phyloP scores from a whole-genome alignment of 2,113 vertebrate species.

The Girardinichthys multiradiatus region DNA sequence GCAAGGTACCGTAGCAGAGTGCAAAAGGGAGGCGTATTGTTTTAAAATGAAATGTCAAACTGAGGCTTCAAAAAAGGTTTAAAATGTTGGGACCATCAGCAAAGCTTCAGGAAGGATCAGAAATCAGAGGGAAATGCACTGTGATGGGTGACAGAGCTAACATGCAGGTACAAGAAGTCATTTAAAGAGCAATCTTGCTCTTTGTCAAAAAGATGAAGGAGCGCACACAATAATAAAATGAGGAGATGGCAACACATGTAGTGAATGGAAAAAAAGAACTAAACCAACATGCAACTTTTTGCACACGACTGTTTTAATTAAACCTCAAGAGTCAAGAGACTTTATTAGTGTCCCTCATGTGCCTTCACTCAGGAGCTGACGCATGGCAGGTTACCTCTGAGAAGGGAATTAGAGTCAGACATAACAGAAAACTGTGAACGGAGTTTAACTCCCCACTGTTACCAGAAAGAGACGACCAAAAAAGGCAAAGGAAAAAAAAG shows the following conservation, averaged over 20 bases:
- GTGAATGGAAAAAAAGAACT: background rate
- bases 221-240: background rate
- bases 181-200: conserved; percentile 60
- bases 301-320: conserved; percentile 15
- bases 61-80: conserved; percentile 33
- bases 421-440: conserved; percentile 33
- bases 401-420: conserved; percentile 32
- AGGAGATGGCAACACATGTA: background rate
- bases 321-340: background rate
- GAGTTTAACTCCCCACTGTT: conserved; percentile 38
- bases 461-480: background rate
- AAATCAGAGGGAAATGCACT: conserved; percentile 22
- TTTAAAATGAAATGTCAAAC: conserved; percentile 69
- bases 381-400: conserved; percentile 24
- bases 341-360: background rate
- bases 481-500: background rate
- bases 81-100: conserved; percentile 19
- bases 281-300: background rate
- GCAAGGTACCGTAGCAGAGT: conserved; percentile 44
- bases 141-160: conserved; percentile 42
- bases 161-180: conserved; percentile 61
- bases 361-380: background rate
- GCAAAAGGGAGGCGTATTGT: conserved; percentile 47
- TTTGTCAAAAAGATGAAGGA: conserved; percentile 25
- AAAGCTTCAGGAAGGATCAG: conserved; percentile 16